phyloP scores from a whole-genome alignment of 2,888 invertebrate genomes.

The Schrankia costaestrigalis region DNA sequence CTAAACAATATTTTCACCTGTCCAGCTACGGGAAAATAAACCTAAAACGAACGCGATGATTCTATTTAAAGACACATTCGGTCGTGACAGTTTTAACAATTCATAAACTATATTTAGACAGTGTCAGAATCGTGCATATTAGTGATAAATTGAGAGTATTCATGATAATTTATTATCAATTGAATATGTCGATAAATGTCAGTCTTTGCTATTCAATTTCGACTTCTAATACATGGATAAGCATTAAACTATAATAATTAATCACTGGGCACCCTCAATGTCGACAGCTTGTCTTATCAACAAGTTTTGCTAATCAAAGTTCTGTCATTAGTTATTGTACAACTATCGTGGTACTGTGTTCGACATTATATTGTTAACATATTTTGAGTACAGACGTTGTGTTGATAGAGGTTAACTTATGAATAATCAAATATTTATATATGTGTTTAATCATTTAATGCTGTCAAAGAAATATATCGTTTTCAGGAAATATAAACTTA shows the following conservation, averaged over 20 bases:
- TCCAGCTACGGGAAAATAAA: too few species aligned
- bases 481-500: too few species aligned
- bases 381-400: too few species aligned
- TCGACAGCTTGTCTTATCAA: conserved; percentile 25
- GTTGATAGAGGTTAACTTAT: too few species aligned
- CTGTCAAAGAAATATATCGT: too few species aligned
- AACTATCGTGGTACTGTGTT: conserved; percentile 13
- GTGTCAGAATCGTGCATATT: not conserved
- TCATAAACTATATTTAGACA: conserved; percentile 3
- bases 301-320: conserved; percentile 45
- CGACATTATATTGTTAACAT: conserved; percentile 5
- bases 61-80: too few species aligned
- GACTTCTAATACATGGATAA: conserved; percentile 12
- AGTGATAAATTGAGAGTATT: conserved; percentile 19
- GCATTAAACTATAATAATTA: conserved; percentile 28
- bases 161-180: too few species aligned
- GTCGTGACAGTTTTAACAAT: not conserved
- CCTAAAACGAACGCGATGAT: too few species aligned
- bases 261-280: conserved; percentile 22
- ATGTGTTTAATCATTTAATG: too few species aligned
- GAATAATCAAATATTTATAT: too few species aligned
- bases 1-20: too few species aligned
- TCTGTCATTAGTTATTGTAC: conserved; percentile 34
- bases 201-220: conserved; percentile 12
- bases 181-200: conserved; percentile 12